Evolutionary conservation across 2,797 vertebrate genomes (phyloP).

Genomic region (Peromyscus melanophrys): DNA sequence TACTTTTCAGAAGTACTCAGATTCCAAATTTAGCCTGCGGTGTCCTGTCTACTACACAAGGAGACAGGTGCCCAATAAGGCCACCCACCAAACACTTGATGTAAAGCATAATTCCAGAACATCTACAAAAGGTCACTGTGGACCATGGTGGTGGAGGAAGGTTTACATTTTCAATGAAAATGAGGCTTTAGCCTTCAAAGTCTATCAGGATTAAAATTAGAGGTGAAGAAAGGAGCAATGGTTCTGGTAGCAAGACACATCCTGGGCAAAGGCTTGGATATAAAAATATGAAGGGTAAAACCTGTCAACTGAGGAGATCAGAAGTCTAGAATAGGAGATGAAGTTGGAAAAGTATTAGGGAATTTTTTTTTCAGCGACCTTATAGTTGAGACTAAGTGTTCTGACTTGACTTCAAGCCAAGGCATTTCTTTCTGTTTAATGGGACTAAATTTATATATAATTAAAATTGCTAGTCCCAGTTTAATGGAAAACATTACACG

Average conservation of each 20-base stretch:
- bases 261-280: not conserved
- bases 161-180: slow-evolving; percentile 13
- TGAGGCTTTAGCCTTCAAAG: not conserved
- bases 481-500: slow-evolving; percentile 80
- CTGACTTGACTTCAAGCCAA: slow-evolving; percentile 80
- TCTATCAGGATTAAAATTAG: slow-evolving; percentile 58
- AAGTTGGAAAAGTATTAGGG: slow-evolving; percentile 70
- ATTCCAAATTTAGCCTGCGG: not conserved
- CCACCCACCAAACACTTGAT: not conserved
- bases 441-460: slow-evolving; percentile 80
- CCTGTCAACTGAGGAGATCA: slow-evolving; percentile 52
- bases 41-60: not conserved
- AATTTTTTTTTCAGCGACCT: slow-evolving; percentile 58
- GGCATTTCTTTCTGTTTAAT: slow-evolving; percentile 80
- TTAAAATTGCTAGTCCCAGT: slow-evolving; percentile 77
- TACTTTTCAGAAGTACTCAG: not conserved
- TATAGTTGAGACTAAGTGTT: slow-evolving; percentile 75
- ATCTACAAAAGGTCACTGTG: not conserved
- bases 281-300: slow-evolving; percentile 25
- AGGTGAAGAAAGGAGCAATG: not conserved
- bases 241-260: not conserved
- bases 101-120: not conserved
- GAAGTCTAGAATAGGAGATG: slow-evolving; percentile 64
- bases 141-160: not conserved
- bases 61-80: not conserved